phyloP scores from a whole-genome alignment of 2,888 invertebrate genomes.

The Drosophila borealis region DNA sequence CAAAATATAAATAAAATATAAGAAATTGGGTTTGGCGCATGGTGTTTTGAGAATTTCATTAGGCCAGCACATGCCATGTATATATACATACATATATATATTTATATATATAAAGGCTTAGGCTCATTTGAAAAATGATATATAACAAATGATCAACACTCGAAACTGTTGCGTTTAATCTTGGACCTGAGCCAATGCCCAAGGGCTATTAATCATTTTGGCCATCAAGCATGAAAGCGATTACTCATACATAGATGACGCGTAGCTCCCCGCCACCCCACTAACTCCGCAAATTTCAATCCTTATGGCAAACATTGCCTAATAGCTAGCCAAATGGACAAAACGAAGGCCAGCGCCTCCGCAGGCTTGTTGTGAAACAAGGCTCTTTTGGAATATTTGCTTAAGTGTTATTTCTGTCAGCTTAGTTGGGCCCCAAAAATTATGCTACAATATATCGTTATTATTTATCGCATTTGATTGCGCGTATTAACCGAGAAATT shows the following conservation, averaged over 20 bases:
- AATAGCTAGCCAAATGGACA: constrained; percentile 68
- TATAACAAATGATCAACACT: constrained; percentile 76
- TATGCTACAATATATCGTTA: constrained; percentile 75
- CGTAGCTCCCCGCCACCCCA: background rate
- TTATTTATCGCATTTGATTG: constrained; percentile 78
- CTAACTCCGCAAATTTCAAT: constrained; percentile 5
- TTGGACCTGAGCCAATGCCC: constrained; percentile 71
- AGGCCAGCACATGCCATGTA: constrained; percentile 2
- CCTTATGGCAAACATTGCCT: constrained; percentile 67
- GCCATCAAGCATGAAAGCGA: constrained; percentile 78
- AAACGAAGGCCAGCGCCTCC: constrained; percentile 41
- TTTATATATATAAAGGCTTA: constrained; percentile 19
- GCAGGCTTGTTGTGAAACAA: constrained; percentile 42
- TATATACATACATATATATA: background rate
- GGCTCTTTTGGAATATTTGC: constrained; percentile 68
- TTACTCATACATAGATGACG: constrained; percentile 75
- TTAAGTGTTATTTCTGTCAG: constrained; percentile 81
- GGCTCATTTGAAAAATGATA: constrained; percentile 33
- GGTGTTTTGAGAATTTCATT: constrained; percentile 20
- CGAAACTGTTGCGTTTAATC: constrained; percentile 77
- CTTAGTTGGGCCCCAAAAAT: constrained; percentile 71
- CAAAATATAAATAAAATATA: constrained; percentile 8
- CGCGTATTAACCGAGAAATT: constrained; percentile 76
- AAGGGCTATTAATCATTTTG: constrained; percentile 70
- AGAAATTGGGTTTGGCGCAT: background rate